Conservation (phyloP, 2,113 vertebrate genomes). For the Chunga burmeisteri region DNA sequence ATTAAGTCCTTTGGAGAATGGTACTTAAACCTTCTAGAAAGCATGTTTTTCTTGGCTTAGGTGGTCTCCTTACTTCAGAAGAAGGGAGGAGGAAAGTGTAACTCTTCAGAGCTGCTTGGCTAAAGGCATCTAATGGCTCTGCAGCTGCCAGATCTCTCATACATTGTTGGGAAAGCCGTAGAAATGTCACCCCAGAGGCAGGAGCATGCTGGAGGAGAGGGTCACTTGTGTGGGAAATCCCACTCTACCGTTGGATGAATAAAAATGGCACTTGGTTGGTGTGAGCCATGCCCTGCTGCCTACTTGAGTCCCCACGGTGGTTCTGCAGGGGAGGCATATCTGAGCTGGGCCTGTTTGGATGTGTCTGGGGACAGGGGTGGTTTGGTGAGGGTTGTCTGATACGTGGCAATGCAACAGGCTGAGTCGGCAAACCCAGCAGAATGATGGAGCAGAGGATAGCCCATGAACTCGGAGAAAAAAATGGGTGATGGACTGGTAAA, state of each 20-base stretch:
- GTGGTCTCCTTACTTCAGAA: not conserved
- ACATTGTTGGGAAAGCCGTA: not conserved
- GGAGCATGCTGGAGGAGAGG: not conserved
- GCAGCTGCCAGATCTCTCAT: not conserved
- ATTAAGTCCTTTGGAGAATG: fast-evolving
- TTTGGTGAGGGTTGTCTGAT: not conserved
- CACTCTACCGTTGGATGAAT: not conserved
- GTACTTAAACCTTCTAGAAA: not conserved
- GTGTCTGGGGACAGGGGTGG: too few species aligned
- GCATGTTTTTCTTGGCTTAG: not conserved
- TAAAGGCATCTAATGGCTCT: not conserved
- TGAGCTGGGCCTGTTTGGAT: not conserved
- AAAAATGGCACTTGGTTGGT: not conserved
- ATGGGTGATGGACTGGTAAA: not conserved
- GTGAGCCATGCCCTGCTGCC: not conserved
- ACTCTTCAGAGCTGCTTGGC: not conserved
- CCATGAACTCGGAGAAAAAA: not conserved
- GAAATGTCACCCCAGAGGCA: not conserved
- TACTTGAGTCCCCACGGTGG: fast-evolving
- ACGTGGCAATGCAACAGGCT: not conserved
- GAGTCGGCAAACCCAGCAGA: not conserved
- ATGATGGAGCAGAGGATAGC: not conserved
- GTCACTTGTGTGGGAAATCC: fast-evolving
- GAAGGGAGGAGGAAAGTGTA: not conserved
- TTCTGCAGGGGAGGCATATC: not conserved